Conservation (phyloP, 2,797 vertebrate genomes). For the Anniella stebbinsi region DNA sequence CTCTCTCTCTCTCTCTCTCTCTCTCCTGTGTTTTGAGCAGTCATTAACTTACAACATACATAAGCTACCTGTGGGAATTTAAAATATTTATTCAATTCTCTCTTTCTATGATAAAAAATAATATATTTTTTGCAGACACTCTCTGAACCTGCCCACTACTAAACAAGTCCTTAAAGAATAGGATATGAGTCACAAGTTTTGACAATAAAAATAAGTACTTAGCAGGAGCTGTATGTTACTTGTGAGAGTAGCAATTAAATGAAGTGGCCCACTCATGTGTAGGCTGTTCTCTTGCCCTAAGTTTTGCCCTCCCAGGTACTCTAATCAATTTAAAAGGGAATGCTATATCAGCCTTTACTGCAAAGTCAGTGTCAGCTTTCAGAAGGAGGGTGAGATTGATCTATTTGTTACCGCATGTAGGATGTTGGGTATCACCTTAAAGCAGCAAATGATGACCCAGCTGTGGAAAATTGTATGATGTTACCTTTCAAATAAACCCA, state of each 20-base stretch:
- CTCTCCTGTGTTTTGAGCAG: slow-evolving; percentile 51
- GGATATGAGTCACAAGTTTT: not conserved
- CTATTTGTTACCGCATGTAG: slow-evolving; percentile 14
- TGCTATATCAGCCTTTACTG: not conserved
- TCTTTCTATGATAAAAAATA: slow-evolving; percentile 43
- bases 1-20: slow-evolving; percentile 36
- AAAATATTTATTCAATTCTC: slow-evolving; percentile 66
- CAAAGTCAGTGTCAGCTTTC: not conserved
- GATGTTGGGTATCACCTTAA: not conserved
- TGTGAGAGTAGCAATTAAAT: slow-evolving; percentile 62
- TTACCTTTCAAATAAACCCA: slow-evolving; percentile 9
- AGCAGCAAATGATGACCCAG: not conserved
- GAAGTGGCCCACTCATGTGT: slow-evolving; percentile 32
- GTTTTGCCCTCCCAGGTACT: slow-evolving; percentile 35
- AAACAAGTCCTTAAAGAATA: slow-evolving; percentile 60
- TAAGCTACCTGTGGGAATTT: slow-evolving; percentile 55
- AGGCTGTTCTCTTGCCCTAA: slow-evolving; percentile 48
- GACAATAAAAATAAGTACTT: slow-evolving; percentile 36
- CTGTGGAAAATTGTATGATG: not conserved
- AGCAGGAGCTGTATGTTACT: slow-evolving; percentile 30
- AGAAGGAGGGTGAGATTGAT: slow-evolving; percentile 7
- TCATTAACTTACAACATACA: slow-evolving; percentile 36
- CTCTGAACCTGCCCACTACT: slow-evolving; percentile 36
- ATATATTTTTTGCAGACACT: not conserved
- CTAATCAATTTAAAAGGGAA: slow-evolving; percentile 28